phyloP scores from a whole-genome alignment of 2,797 vertebrate genomes.

The Pogoniulus pusillus region DNA sequence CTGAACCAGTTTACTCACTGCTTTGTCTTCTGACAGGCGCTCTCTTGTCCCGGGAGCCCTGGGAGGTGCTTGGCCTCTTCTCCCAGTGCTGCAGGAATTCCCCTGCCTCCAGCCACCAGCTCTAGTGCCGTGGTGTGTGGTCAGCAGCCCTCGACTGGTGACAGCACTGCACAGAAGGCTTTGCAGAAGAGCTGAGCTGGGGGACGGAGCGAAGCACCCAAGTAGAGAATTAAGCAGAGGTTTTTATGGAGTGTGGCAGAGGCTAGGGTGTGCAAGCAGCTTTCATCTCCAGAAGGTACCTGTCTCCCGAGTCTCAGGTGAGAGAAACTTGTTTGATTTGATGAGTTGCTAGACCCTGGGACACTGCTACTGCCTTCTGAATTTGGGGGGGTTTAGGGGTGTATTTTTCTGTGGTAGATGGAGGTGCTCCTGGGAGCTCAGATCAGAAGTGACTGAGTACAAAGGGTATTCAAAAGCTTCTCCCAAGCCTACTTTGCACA shows the following conservation, averaged over 20 bases:
- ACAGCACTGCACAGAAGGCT: background rate
- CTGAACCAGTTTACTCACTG: conserved; percentile 49
- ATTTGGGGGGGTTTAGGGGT: fast-evolving
- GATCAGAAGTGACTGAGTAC: background rate
- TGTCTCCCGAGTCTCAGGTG: conserved; percentile 23
- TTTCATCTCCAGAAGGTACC: background rate
- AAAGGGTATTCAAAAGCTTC: background rate
- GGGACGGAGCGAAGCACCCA: fast-evolving
- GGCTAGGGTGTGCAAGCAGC: background rate
- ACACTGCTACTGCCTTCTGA: fast-evolving
- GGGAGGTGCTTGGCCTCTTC: conserved; percentile 27
- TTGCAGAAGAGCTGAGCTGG: background rate
- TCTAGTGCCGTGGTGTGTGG: background rate
- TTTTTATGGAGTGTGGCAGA: conserved; percentile 18
- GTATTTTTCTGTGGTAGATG: fast-evolving
- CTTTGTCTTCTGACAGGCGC: conserved; percentile 15
- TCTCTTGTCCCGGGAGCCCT: background rate
- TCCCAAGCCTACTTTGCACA: background rate
- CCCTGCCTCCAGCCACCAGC: conserved; percentile 32
- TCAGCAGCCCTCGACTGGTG: background rate
- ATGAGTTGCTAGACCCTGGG: background rate
- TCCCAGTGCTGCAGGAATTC: conserved; percentile 13
- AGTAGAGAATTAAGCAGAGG: background rate
- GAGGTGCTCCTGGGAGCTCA: background rate
- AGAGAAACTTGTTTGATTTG: background rate